Conservation (phyloP, 2,797 vertebrate genomes). For the Syngnathus rostellatus region DNA sequence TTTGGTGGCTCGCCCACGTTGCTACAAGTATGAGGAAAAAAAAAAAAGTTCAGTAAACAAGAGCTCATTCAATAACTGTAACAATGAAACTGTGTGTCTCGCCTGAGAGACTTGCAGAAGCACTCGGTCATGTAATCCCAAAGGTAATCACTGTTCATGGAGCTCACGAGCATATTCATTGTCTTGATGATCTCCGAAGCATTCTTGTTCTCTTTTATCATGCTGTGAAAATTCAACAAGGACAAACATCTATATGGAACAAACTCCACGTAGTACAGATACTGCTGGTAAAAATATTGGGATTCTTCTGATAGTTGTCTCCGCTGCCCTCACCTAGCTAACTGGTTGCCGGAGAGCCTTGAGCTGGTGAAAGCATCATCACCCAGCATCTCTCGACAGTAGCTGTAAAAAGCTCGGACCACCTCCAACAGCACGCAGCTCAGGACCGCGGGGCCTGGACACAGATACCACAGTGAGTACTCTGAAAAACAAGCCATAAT, state of each 20-base stretch:
- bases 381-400: conserved; percentile 79
- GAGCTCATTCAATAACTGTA: not conserved
- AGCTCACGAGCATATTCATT: conserved; percentile 84
- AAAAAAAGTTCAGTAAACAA: not conserved
- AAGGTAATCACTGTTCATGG: conserved; percentile 85
- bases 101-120: conserved; percentile 86
- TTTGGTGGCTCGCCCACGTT: conserved; percentile 30
- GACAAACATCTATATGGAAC: not conserved
- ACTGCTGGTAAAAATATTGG: too few species aligned
- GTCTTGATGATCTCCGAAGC: conserved; percentile 94
- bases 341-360: conserved; percentile 73
- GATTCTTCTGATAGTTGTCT: not conserved
- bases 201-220: conserved; percentile 88
- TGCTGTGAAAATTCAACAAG: conserved; percentile 56
- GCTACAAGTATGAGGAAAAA: conserved; percentile 23
- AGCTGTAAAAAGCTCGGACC: conserved; percentile 84
- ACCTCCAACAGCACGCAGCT: conserved; percentile 85
- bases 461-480: conserved; percentile 2
- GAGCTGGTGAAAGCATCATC: conserved; percentile 71
- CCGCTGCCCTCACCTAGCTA: conserved; percentile 70
- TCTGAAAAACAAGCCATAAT: not conserved
- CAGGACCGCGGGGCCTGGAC: conserved; percentile 78
- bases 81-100: not conserved
- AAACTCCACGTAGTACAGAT: not conserved
- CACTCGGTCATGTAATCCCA: conserved; percentile 89